phyloP scores from a whole-genome alignment of 2,113 vertebrate genomes.

The Aplodontia rufa region DNA sequence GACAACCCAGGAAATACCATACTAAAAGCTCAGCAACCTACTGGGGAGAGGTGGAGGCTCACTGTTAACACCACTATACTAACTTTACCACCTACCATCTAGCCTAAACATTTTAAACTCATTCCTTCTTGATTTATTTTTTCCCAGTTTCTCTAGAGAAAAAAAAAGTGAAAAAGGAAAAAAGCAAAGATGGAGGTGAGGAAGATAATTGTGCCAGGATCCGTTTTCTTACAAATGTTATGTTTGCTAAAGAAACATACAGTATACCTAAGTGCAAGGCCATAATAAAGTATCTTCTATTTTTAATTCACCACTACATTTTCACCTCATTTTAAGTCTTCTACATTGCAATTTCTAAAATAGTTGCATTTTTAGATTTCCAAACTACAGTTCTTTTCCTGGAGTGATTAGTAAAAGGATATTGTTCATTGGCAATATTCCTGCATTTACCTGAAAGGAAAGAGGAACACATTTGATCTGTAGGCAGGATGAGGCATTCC shows the following conservation, averaged over 20 bases:
- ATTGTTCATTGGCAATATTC: neutral
- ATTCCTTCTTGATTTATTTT: neutral
- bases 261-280: neutral
- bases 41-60: rapidly evolving
- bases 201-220: neutral
- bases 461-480: neutral
- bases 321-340: neutral
- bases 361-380: conserved; percentile 20
- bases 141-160: neutral
- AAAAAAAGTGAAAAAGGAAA: neutral
- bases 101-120: neutral
- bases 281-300: neutral
- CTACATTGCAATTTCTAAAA: neutral
- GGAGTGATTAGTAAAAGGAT: neutral
- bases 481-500: neutral
- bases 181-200: neutral
- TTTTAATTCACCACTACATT: neutral
- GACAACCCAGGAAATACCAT: neutral
- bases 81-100: neutral
- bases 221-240: neutral
- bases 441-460: neutral
- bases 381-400: neutral
- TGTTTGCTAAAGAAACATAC: neutral
- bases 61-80: neutral
- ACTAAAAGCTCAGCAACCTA: neutral